These are phyloP conservation scores for Petrocephalus zakoni DNA, from an alignment of 2,113 vertebrate genomes.

Conservation along the genomic window DNA sequence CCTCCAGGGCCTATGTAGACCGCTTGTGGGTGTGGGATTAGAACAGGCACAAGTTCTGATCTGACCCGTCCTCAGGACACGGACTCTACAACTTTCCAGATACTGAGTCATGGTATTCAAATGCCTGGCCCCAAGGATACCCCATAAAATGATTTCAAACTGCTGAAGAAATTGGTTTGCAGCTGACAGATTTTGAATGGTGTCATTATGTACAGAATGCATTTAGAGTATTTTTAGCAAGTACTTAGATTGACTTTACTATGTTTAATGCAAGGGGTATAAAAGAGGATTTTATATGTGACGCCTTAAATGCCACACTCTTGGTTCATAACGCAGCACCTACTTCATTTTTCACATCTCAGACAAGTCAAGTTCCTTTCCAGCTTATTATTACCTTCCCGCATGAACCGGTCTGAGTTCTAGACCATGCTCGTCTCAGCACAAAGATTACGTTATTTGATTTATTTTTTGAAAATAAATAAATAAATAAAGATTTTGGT, in stretches of 20 bases:
- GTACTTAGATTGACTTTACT: background rate
- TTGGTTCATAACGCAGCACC: background rate
- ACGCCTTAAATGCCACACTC: background rate
- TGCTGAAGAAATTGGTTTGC: background rate
- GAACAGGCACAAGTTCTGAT: background rate
- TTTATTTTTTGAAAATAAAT: background rate
- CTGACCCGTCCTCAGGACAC: background rate
- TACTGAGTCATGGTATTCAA: background rate
- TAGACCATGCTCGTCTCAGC: background rate
- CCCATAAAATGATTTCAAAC: background rate
- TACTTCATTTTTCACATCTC: background rate
- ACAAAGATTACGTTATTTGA: conserved; percentile 1
- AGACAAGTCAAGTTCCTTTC: background rate
- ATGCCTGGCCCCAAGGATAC: background rate
- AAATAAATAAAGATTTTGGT: background rate
- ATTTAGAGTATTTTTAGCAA: background rate
- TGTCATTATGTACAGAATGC: background rate
- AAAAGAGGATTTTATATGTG: background rate
- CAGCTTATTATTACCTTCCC: background rate
- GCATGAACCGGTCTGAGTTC: background rate
- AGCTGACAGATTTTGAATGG: background rate
- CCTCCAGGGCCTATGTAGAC: background rate
- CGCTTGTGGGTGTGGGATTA: background rate
- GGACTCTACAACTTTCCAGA: background rate
- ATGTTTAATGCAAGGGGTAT: background rate